Conservation (phyloP, 2,113 vertebrate genomes). For the Sapajus apella region DNA sequence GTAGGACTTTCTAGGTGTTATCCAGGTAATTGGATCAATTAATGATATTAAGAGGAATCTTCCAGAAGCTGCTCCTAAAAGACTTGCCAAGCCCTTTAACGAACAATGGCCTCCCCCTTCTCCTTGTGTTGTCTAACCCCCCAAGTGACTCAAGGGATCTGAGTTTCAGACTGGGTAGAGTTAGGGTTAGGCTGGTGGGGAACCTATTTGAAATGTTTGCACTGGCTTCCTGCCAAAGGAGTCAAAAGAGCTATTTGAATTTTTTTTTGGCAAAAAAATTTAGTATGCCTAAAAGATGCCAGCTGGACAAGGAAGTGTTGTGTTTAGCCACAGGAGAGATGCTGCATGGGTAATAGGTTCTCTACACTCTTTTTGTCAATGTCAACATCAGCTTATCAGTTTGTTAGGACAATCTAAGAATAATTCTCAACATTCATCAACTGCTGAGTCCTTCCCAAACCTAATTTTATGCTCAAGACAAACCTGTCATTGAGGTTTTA, state of each 20-base stretch:
- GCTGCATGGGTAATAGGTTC: neutral
- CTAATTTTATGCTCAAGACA: neutral
- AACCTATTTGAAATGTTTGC: conserved; percentile 27
- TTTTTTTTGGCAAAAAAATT: conserved; percentile 28
- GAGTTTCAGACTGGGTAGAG: neutral
- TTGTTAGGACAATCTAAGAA: conserved; percentile 25
- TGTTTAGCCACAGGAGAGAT: conserved; percentile 14
- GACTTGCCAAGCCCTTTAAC: neutral
- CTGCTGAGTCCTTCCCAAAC: neutral
- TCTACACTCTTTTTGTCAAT: neutral
- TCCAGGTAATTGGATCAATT: neutral
- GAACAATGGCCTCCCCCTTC: too few species aligned
- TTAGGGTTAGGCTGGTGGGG: neutral
- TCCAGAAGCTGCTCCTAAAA: neutral
- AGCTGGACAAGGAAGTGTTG: neutral
- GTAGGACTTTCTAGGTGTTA: neutral
- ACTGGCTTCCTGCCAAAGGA: neutral
- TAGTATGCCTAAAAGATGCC: neutral
- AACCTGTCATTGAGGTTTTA: neutral
- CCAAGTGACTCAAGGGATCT: neutral
- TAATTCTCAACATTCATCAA: neutral
- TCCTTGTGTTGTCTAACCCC: too few species aligned
- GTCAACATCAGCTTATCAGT: conserved; percentile 23
- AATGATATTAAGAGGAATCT: neutral
- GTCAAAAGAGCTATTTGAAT: neutral